Base-by-base conservation (phyloP, 2,113 vertebrate genomes). In the Eupsittula cactorum region DNA sequence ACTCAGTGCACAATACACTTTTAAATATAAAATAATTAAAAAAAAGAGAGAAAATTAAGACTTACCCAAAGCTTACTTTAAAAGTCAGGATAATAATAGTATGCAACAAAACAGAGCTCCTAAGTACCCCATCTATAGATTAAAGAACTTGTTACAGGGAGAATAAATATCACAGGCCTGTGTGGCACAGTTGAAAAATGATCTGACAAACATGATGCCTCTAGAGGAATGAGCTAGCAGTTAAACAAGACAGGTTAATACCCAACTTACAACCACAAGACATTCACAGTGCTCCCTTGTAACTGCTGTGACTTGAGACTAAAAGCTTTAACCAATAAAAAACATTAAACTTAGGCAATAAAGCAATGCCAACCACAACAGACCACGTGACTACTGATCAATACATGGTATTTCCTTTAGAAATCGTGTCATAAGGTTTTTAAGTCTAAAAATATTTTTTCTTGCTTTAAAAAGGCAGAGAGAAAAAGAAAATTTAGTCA, bases 191-290 rank as follows among this genome's bases (percentile, higher is more conserved):
- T 47, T 98, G 96, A 98, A 96, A 97, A 98, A 98, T 91, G 96
- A 97, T 94, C 96, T 97, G 97, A 97, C 97, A 97, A 97, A 96
- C 90, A 83, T 96, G 93, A 97, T 97, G 81, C 79, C 96, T 79
- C 93, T 47, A 82, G 97, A 96, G 97, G 96, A 92, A 95, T 35
- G 74, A 88, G 59, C 89, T 92, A 90, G 97, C 93, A 95, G 96
- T 91, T 91, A 91, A 88, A 92, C 57, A 71, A 86, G 94, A 96
- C 96, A 95, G 94, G 96, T 97, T 97, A 98, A 97, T 96, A 91
- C 96, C 90, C 90, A 93, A 27, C 52, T 83, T 93, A 84, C 35
- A 93, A 77, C 95, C 91, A 83, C 67, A 91, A 91, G 92, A 91
- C 93, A 92, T 88, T 91, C 92, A 5, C 20, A 81, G 49, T 46